phyloP scores from a whole-genome alignment of 1,140 invertebrate genomes.

The Ptiloglossa arizonensis region DNA sequence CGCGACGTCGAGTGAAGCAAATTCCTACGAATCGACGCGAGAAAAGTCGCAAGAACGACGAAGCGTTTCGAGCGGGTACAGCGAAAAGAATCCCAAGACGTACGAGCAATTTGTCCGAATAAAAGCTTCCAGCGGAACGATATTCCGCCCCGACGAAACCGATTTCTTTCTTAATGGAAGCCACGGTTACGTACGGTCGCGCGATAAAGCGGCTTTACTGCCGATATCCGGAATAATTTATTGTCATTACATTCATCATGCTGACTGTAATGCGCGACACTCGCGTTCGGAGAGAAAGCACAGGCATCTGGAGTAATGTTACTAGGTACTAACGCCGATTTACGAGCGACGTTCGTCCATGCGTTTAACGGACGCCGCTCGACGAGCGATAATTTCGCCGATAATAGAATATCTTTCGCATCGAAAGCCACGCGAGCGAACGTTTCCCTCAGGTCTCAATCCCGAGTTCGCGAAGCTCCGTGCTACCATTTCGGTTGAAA shows the following conservation, averaged over 20 bases:
- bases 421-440: too few species aligned
- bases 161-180: slow-evolving; percentile 52
- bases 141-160: slow-evolving; percentile 1
- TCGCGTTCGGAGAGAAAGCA: slow-evolving; percentile 38
- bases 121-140: slow-evolving; percentile 3
- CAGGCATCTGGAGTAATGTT: slow-evolving; percentile 48
- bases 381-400: slow-evolving; percentile 46
- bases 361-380: slow-evolving; percentile 49
- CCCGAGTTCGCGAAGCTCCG: too few species aligned
- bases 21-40: background rate
- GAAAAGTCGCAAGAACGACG: background rate
- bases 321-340: slow-evolving; percentile 61
- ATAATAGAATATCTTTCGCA: slow-evolving; percentile 37
- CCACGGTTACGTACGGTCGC: slow-evolving; percentile 39
- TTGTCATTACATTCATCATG: slow-evolving; percentile 62
- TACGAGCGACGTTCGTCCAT: slow-evolving; percentile 53
- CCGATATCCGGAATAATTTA: slow-evolving; percentile 61
- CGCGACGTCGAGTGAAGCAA: background rate
- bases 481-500: too few species aligned
- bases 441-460: too few species aligned
- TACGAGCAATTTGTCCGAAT: slow-evolving; percentile 11
- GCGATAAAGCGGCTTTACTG: slow-evolving; percentile 58
- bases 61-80: background rate
- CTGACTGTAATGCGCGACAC: slow-evolving; percentile 57
- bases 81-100: background rate